Conservation (phyloP, 2,797 vertebrate genomes). For the Rhabdophis nuchalis region DNA sequence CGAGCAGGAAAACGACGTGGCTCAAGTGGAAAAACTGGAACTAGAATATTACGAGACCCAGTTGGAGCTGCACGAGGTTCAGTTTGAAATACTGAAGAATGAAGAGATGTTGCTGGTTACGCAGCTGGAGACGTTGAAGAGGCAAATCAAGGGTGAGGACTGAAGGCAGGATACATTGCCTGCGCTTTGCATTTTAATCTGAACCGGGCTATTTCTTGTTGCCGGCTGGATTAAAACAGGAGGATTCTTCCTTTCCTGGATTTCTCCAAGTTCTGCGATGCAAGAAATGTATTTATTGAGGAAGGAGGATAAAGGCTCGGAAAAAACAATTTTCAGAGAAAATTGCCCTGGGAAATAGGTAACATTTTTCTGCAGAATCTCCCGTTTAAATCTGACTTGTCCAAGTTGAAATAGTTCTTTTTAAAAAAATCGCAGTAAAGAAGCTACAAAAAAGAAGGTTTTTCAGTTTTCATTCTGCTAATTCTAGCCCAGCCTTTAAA, state of each 20-base stretch:
- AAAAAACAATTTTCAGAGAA: neutral
- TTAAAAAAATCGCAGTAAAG: neutral
- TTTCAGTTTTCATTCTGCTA: neutral
- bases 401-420: neutral
- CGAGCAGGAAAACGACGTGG: constrained; percentile 59
- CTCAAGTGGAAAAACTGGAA: constrained; percentile 81
- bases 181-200: neutral
- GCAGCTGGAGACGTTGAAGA: constrained; percentile 81
- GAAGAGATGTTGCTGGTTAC: constrained; percentile 89
- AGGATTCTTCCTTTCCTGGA: neutral
- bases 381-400: neutral
- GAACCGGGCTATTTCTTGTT: neutral
- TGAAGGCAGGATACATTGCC: neutral
- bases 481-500: neutral
- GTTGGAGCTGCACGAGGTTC: constrained; percentile 86
- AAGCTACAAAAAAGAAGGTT: neutral
- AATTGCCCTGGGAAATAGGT: neutral
- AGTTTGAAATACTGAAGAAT: constrained; percentile 88
- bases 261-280: neutral
- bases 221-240: neutral
- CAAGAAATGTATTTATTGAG: neutral
- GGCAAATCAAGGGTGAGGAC: constrained; percentile 85
- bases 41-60: constrained; percentile 89
- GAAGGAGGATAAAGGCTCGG: neutral
- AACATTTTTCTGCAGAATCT: neutral